These are phyloP conservation scores for Hypothenemus hampei DNA, from an alignment of 1,140 invertebrate genomes.

Conservation along the genomic window DNA sequence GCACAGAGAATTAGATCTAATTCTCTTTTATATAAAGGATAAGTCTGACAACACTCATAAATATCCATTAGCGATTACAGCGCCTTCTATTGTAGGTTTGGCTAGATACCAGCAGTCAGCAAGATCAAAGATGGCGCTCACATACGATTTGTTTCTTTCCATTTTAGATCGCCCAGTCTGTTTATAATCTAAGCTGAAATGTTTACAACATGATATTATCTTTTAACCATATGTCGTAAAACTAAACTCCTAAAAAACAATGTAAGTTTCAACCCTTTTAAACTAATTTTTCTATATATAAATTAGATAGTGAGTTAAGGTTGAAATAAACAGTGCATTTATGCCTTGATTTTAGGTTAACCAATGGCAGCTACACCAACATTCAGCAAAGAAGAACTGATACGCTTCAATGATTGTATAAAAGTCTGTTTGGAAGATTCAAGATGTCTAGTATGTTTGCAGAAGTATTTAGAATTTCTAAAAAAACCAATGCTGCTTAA, in stretches of 20 bases:
- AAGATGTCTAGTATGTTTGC: slow-evolving; percentile 13
- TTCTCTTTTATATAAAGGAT: too few relatives aligned
- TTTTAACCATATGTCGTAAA: background rate
- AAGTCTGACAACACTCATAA: too few relatives aligned
- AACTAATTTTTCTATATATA: background rate
- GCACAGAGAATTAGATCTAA: too few relatives aligned
- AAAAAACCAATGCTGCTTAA: slow-evolving; percentile 5
- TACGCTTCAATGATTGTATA: slow-evolving; percentile 20
- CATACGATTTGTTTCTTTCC: too few relatives aligned
- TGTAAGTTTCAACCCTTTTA: background rate
- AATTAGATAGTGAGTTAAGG: too few relatives aligned
- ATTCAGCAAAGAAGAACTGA: slow-evolving; percentile 20
- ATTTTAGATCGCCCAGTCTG: too few relatives aligned
- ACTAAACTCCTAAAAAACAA: background rate
- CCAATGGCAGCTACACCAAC: slow-evolving; percentile 14
- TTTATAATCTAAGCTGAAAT: background rate
- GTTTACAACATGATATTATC: background rate
- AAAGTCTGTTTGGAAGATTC: slow-evolving; percentile 20
- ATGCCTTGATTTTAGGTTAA: slow-evolving; percentile 12
- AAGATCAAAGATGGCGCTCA: too few relatives aligned
- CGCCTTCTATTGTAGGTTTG: too few relatives aligned
- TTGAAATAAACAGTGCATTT: too few relatives aligned
- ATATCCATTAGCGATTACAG: too few relatives aligned
- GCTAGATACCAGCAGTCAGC: too few relatives aligned
- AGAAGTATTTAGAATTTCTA: slow-evolving; percentile 4